Evolutionary conservation across 2,888 invertebrate genomes (phyloP).

Genomic region (Timema podura): DNA sequence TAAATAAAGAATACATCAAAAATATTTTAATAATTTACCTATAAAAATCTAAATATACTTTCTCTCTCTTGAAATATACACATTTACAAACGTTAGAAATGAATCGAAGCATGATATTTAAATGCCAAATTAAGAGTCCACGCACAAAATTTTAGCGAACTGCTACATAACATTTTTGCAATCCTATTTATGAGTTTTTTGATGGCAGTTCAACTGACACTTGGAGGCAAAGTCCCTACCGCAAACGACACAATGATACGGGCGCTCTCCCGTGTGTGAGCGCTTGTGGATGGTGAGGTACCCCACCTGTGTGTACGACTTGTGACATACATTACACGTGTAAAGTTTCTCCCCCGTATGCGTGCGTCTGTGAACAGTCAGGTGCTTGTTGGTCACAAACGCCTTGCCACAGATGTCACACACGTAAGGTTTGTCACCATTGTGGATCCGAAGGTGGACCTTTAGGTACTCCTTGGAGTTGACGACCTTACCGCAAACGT

Average conservation of each 20-base stretch:
- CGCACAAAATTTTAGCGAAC: too few relatives aligned
- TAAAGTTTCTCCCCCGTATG: slow-evolving; percentile 18
- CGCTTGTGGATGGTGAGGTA: slow-evolving; percentile 9
- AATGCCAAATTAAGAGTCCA: too few relatives aligned
- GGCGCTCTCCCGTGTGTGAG: slow-evolving; percentile 9
- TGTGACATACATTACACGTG: slow-evolving; percentile 16
- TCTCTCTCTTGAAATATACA: too few relatives aligned
- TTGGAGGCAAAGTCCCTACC: slow-evolving; percentile 2
- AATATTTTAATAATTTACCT: too few relatives aligned
- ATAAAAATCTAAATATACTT: too few relatives aligned
- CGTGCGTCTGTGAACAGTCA: slow-evolving; percentile 7
- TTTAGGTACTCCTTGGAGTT: neutral
- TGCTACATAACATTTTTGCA: too few relatives aligned
- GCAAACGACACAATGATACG: neutral
- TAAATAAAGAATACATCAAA: too few relatives aligned
- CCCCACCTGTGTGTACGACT: slow-evolving; percentile 14
- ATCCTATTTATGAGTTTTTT: too few relatives aligned
- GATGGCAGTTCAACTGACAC: slow-evolving; percentile 1
- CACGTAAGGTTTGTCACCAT: slow-evolving; percentile 17
- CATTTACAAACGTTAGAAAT: too few relatives aligned
- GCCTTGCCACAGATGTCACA: slow-evolving; percentile 18
- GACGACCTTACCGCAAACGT: slow-evolving; percentile 5
- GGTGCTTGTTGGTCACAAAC: slow-evolving; percentile 9
- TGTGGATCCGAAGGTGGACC: slow-evolving; percentile 15
- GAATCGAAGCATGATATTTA: too few relatives aligned